These are phyloP conservation scores for Ceyx cyanopectus DNA, from an alignment of 2,113 vertebrate genomes.

Conservation along the genomic window DNA sequence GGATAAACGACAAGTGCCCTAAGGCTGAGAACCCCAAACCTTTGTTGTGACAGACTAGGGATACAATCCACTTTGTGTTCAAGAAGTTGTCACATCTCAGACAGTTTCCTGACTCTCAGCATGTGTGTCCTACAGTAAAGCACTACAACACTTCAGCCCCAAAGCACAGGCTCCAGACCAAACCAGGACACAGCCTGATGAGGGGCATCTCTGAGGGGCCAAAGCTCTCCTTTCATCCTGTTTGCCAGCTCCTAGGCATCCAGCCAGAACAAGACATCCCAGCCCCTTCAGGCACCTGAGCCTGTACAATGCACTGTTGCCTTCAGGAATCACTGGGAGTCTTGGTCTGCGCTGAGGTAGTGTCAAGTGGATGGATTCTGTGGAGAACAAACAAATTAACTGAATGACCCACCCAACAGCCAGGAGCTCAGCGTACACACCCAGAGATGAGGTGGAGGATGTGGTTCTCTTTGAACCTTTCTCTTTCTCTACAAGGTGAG, in stretches of 20 bases:
- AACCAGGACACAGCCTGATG: background rate
- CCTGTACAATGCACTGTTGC: background rate
- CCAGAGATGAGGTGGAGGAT: background rate
- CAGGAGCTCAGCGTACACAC: accelerated
- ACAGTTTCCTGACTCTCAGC: background rate
- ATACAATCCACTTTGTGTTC: background rate
- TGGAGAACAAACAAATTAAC: background rate
- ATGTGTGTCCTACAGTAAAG: background rate
- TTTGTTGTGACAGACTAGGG: background rate
- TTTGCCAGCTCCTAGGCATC: background rate
- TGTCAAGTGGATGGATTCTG: no score
- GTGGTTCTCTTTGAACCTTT: background rate
- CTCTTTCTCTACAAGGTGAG: background rate
- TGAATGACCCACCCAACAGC: background rate
- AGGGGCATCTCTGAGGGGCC: background rate
- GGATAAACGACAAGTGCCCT: background rate
- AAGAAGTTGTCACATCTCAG: background rate
- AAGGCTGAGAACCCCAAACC: background rate
- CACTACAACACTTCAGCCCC: background rate
- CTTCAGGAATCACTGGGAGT: background rate
- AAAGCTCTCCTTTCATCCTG: background rate
- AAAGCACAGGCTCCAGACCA: background rate
- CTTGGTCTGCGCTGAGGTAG: no score
- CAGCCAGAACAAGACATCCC: background rate
- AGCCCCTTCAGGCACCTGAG: background rate